These are phyloP conservation scores for Sebastes nivosus DNA, from an alignment of 2,797 vertebrate genomes.

Conservation along the genomic window DNA sequence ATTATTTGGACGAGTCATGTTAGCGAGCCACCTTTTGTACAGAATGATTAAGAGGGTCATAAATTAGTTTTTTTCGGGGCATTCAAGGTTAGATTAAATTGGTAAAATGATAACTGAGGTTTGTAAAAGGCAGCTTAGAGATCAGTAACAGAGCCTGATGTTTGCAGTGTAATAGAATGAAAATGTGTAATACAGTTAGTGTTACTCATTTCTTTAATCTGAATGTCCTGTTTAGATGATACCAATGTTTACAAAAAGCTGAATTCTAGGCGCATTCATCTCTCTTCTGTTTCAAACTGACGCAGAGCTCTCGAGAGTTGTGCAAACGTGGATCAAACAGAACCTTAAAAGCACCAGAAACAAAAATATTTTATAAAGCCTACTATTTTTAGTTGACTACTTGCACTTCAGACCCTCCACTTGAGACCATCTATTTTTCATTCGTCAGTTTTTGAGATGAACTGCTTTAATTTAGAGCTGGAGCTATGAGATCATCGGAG, in stretches of 20 bases:
- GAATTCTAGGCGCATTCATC: background rate
- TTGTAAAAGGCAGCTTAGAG: background rate
- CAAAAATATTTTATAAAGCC: background rate
- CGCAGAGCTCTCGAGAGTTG: background rate
- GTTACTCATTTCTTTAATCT: background rate
- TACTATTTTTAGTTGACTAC: background rate
- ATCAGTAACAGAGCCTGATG: background rate
- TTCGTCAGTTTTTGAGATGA: background rate
- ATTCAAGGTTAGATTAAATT: background rate
- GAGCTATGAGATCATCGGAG: background rate
- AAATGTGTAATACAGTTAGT: background rate
- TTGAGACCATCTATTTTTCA: constrained; percentile 15
- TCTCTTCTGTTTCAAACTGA: background rate
- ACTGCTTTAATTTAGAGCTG: background rate
- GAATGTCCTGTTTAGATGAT: background rate
- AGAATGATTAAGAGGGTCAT: background rate
- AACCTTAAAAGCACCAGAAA: background rate
- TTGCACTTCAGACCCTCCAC: background rate
- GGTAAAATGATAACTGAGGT: background rate
- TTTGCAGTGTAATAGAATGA: background rate
- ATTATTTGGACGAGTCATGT: background rate
- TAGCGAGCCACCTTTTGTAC: background rate
- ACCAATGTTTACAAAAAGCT: background rate
- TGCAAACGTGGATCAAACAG: background rate
- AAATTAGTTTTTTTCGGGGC: background rate